Percentiles rank a stretch among this genome's conserved stretches.
Conservation (phyloP, 1,140 invertebrate species). For the Drosophila parvula region DNA sequence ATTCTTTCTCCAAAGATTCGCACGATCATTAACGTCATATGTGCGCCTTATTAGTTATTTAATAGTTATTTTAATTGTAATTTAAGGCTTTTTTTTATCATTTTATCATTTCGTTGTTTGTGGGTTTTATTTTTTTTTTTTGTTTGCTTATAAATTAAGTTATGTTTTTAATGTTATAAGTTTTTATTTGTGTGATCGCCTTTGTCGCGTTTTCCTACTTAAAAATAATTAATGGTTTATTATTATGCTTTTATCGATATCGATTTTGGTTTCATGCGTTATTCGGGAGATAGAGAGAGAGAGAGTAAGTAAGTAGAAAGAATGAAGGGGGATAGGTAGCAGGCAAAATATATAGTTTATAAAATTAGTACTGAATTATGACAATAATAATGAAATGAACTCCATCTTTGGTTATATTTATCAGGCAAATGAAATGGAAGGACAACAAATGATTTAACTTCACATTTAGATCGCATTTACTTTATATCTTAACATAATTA, state of each 20-base stretch:
- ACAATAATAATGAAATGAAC: constrained; percentile 1
- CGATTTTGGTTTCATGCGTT: constrained; percentile 58
- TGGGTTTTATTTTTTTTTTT: not conserved
- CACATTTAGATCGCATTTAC: not conserved
- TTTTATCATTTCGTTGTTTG: not conserved
- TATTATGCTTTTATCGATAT: constrained; percentile 36
- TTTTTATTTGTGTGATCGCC: constrained; percentile 21
- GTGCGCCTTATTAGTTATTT: constrained; percentile 35
- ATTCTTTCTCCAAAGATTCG: constrained; percentile 23
- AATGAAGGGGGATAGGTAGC: constrained; percentile 1
- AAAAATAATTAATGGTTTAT: constrained; percentile 45
- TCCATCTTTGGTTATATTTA: constrained; percentile 16
- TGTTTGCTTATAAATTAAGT: constrained; percentile 56
- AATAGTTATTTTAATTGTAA: constrained; percentile 42
- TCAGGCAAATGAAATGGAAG: not conserved
- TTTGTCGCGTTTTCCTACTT: constrained; percentile 43
- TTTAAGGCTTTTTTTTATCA: constrained; percentile 29
- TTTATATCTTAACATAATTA: not conserved
- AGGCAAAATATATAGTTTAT: constrained; percentile 3
- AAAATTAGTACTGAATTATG: constrained; percentile 3
- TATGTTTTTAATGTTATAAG: constrained; percentile 47
- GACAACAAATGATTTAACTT: not conserved
- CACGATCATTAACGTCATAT: not conserved
- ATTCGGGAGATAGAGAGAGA: constrained; percentile 23
- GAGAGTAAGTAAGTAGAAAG: not conserved